A percentile compares a stretch with the other conserved stretches of the same genome.
phyloP scores from a whole-genome alignment of 2,797 vertebrate genomes.

The Trachurus trachurus region DNA sequence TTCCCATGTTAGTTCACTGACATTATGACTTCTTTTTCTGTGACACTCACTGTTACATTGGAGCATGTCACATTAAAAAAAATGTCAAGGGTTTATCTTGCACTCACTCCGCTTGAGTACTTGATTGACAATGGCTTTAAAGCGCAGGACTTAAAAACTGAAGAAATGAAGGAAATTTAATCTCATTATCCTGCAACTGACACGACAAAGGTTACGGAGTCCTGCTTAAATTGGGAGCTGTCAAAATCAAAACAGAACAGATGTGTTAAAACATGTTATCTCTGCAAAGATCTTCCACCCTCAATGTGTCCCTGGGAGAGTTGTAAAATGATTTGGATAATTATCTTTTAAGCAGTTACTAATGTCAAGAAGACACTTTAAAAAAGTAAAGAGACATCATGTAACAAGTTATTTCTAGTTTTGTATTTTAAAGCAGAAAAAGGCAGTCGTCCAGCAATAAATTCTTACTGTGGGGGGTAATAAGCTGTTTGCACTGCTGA shows the following conservation, averaged over 20 bases:
- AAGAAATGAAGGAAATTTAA: conserved; percentile 6
- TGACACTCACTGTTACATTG: too few relatives aligned
- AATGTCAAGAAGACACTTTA: not conserved
- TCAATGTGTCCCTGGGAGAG: not conserved
- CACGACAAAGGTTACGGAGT: not conserved
- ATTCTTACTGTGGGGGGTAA: too few relatives aligned
- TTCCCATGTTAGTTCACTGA: not conserved
- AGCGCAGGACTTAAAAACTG: conserved; percentile 1
- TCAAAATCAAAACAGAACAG: conserved; percentile 9
- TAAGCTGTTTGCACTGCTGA: not conserved
- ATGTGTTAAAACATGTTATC: not conserved
- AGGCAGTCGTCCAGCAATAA: too few relatives aligned
- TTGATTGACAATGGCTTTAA: not conserved
- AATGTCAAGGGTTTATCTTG: too few relatives aligned
- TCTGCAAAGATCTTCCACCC: not conserved
- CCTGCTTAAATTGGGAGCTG: not conserved
- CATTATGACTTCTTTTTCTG: not conserved
- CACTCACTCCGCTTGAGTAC: too few relatives aligned
- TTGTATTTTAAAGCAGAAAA: not conserved
- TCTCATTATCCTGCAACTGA: conserved; percentile 14
- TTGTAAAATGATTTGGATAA: not conserved
- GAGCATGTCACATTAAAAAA: too few relatives aligned
- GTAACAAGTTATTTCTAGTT: not conserved
- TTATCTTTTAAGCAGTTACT: not conserved
- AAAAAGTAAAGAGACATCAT: not conserved